Evolutionary conservation across 2,888 invertebrate species (phyloP), one percentile per base, ranked within the genome.

Genomic region (Parelbella ahira): DNA sequence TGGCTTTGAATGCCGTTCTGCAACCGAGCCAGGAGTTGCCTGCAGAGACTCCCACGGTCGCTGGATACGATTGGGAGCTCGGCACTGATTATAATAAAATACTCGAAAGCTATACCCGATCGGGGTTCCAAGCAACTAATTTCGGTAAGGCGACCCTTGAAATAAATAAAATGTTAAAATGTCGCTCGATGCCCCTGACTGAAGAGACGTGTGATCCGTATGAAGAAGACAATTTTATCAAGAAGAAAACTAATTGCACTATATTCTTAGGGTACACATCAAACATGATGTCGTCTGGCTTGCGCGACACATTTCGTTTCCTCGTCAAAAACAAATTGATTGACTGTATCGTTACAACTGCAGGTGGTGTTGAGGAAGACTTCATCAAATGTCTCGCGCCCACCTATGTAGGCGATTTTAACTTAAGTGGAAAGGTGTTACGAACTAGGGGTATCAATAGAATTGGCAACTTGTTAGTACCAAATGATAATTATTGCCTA

Each of bases 331-430:
- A 87, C 45, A 87, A 79, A 69, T 91, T 97, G 89, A 91, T 99
- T 18, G 99, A 99, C 77, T 97, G 97, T 66, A 90, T 99, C 50
- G 99, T 99, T 0, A 96, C 99, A 0, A 97, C 98, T 5, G 99
- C 99, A 0, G 99, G 99, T 0, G 99, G 99, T 0, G 90, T 99
- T 0, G 99, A 99, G 76, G 99, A 99, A 81, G 99, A 99, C 84
- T 92, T 99, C 28, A 99, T 99, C 25, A 99, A 99, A 88, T 99
- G 99, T 70, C 88, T 99, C 38, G 97, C 96, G 1, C 96, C 97
- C 0, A 99, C 98, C 0, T 98, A 91, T 60, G 71, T 99, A 34
- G 99, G 99, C 0, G 95, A 97, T 62, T 99, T 98, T 68, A 87
- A 92, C 63, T 86, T 98, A 37, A 90, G 91, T 54, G 98, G 98